These are phyloP conservation scores for Spea hammondii DNA, from an alignment of 2,797 vertebrate species.

Conservation along the genomic window DNA sequence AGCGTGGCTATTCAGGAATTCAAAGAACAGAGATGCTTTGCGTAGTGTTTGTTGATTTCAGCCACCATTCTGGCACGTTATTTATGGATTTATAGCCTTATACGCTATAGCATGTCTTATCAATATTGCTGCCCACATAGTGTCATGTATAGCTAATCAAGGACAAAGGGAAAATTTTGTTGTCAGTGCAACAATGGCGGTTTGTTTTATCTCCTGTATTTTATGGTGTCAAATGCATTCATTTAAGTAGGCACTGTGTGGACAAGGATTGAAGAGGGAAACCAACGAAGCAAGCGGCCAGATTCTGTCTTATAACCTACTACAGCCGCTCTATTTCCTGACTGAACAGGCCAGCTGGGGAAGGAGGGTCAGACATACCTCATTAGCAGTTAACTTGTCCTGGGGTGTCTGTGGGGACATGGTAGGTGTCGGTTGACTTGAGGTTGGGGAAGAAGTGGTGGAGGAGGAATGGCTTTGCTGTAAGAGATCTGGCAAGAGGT, in stretches of 20 bases:
- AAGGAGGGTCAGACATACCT: constrained; percentile 76
- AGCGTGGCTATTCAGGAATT: no score
- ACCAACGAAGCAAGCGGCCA: constrained; percentile 64
- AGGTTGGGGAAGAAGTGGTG: constrained; percentile 90
- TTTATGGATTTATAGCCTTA: no score
- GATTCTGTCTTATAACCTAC: constrained; percentile 34
- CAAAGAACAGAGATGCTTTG: no score
- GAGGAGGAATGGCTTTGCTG: constrained; percentile 98
- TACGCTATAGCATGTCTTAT: no score
- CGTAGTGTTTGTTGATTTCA: no score
- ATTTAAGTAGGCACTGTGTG: constrained; percentile 66
- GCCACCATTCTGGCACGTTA: no score
- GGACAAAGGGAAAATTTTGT: no score
- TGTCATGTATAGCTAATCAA: no score
- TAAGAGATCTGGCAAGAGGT: constrained; percentile 98
- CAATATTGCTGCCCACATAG: no score
- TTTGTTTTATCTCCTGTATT: neutral
- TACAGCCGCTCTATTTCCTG: constrained; percentile 64
- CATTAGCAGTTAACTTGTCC: constrained; percentile 84
- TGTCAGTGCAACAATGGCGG: no score
- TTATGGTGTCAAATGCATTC: constrained; percentile 1
- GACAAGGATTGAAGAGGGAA: constrained; percentile 59
- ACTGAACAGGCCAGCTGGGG: constrained; percentile 74
- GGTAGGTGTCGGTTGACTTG: constrained; percentile 89
- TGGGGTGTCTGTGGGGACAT: constrained; percentile 92